Conservation (phyloP, 2,888 invertebrate genomes). For the Drosophila fulvimacula region DNA sequence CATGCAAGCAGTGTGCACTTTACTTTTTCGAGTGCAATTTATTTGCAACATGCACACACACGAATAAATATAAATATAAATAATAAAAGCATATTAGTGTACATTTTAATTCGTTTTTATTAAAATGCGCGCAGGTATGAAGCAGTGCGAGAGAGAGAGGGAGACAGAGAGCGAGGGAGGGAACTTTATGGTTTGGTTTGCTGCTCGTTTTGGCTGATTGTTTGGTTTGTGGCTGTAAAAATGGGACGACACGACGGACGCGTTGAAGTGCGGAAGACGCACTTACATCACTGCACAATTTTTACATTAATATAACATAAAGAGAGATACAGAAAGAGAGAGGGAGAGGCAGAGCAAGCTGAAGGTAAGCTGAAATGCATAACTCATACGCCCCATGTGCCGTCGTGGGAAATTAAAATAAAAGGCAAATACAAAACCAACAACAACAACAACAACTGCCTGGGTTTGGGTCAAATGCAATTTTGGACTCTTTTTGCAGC, state of each 20-base stretch:
- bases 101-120: conserved; percentile 76
- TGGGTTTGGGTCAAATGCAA: conserved; percentile 49
- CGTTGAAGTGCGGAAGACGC: conserved; percentile 73
- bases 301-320: conserved; percentile 68
- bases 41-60: conserved; percentile 59
- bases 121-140: conserved; percentile 59
- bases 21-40: conserved; percentile 67
- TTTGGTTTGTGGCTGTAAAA: conserved; percentile 61
- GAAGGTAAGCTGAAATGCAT: conserved; percentile 34
- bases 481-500: conserved; percentile 66
- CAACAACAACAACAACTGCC: conserved; percentile 3
- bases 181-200: background rate
- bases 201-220: conserved; percentile 28
- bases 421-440: conserved; percentile 43
- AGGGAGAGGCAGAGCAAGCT: background rate
- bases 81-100: conserved; percentile 78
- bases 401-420: conserved; percentile 77
- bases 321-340: conserved; percentile 31
- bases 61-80: conserved; percentile 67
- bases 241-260: conserved; percentile 15
- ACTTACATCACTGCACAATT: conserved; percentile 80
- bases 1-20: conserved; percentile 14
- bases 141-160: background rate
- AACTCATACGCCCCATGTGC: conserved; percentile 47
- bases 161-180: background rate